A percentile compares a stretch with the other conserved stretches of the same genome.
These are phyloP conservation scores for Anisognathus igniventris DNA, from an alignment of 2,797 vertebrate species.

Conservation along the genomic window DNA sequence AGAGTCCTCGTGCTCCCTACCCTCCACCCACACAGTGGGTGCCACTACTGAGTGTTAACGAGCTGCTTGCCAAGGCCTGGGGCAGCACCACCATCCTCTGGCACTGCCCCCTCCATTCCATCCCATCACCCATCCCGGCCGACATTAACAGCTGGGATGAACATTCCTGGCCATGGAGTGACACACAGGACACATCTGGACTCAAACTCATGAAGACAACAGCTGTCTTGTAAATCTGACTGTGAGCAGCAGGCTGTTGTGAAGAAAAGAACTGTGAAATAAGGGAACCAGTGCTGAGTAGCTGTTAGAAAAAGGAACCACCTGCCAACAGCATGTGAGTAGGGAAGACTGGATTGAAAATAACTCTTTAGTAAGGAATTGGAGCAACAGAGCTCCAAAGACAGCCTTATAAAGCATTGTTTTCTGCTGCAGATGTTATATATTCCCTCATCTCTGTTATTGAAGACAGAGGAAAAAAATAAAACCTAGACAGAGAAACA, in stretches of 20 bases:
- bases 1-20: neutral
- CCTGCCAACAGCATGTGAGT: neutral
- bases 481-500: neutral
- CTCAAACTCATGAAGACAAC: neutral
- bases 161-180: neutral
- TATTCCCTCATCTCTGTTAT: neutral
- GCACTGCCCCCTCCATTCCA: neutral
- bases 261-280: neutral
- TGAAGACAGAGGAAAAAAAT: neutral
- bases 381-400: neutral
- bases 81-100: neutral
- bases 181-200: neutral
- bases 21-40: neutral
- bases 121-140: neutral
- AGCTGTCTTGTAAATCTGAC: neutral
- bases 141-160: fast-evolving
- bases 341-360: neutral
- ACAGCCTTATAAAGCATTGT: neutral
- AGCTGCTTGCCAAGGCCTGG: neutral
- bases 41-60: fast-evolving
- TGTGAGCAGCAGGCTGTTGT: neutral
- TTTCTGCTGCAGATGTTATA: neutral
- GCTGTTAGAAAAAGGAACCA: neutral
- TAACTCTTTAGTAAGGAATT: neutral
- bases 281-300: neutral